Percentiles rank a stretch among this genome's conserved stretches.
Conservation (phyloP, 1,140 invertebrate genomes). For the Nilaparvata lugens region DNA sequence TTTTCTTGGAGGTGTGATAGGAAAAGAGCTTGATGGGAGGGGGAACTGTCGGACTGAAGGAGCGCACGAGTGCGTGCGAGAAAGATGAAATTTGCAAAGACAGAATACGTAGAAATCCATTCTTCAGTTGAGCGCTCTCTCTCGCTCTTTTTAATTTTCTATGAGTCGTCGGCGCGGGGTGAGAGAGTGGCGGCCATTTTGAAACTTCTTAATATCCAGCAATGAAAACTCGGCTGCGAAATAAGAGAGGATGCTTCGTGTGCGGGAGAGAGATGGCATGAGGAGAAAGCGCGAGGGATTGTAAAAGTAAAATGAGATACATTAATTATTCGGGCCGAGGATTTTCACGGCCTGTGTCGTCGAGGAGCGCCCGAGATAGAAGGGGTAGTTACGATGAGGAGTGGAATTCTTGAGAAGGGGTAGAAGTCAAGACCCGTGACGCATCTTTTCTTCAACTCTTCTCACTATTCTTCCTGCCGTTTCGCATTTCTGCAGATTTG, state of each 20-base stretch:
- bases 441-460: too few species aligned
- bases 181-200: conserved; percentile 24
- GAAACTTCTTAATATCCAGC: conserved; percentile 29
- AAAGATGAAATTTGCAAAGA: conserved; percentile 14
- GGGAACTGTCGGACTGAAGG: not conserved
- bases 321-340: conserved; percentile 26
- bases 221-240: conserved; percentile 21
- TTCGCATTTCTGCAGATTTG: too few species aligned
- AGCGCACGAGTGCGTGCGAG: not conserved
- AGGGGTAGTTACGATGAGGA: not conserved
- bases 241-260: conserved; percentile 4
- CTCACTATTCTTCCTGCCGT: too few species aligned
- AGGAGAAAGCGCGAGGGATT: conserved; percentile 13
- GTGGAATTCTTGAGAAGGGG: too few species aligned
- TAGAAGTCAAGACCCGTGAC: too few species aligned
- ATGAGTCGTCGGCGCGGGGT: conserved; percentile 15
- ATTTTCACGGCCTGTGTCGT: not conserved
- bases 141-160: conserved; percentile 27
- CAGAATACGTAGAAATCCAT: conserved; percentile 11
- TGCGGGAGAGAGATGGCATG: not conserved
- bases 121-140: conserved; percentile 19
- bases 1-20: conserved; percentile 8
- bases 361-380: not conserved
- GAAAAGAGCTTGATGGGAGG: not conserved
- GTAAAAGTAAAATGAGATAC: conserved; percentile 30